Percentiles rank a stretch among this genome's conserved stretches.
phyloP scores from a whole-genome alignment of 2,888 invertebrate genomes.

The Torymus aiolomorphi region DNA sequence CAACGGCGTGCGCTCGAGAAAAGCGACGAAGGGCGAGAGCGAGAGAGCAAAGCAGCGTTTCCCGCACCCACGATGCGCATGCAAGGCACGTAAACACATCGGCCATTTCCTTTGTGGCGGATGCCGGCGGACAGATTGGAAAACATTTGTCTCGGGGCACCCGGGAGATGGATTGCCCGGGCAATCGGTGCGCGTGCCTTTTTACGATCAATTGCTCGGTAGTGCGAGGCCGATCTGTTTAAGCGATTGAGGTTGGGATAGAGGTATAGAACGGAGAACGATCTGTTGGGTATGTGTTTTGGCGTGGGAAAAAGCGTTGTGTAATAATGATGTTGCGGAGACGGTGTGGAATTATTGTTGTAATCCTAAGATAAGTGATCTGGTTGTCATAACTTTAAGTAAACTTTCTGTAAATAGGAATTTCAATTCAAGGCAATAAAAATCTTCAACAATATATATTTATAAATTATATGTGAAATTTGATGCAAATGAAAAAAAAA shows the following conservation, averaged over 20 bases:
- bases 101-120: conserved; percentile 65
- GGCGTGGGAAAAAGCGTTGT: no score
- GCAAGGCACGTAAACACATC: conserved; percentile 66
- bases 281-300: no score
- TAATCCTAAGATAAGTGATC: no score
- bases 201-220: conserved; percentile 36
- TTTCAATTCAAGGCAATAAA: no score
- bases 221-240: conserved; percentile 23
- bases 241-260: conserved; percentile 13
- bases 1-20: conserved; percentile 7
- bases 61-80: conserved; percentile 47
- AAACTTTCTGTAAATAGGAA: no score
- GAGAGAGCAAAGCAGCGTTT: neutral
- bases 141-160: conserved; percentile 64
- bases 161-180: conserved; percentile 23
- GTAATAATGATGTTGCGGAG: no score
- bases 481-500: no score
- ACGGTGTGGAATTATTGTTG: no score
- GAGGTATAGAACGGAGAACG: no score
- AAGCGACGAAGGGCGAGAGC: neutral
- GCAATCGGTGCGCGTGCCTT: neutral
- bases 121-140: conserved; percentile 65
- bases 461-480: no score
- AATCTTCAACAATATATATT: no score
- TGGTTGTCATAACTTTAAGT: no score